A percentile compares a stretch with the other conserved stretches of the same genome.
phyloP scores from a whole-genome alignment of 2,113 vertebrate species.

The Sula dactylatra region DNA sequence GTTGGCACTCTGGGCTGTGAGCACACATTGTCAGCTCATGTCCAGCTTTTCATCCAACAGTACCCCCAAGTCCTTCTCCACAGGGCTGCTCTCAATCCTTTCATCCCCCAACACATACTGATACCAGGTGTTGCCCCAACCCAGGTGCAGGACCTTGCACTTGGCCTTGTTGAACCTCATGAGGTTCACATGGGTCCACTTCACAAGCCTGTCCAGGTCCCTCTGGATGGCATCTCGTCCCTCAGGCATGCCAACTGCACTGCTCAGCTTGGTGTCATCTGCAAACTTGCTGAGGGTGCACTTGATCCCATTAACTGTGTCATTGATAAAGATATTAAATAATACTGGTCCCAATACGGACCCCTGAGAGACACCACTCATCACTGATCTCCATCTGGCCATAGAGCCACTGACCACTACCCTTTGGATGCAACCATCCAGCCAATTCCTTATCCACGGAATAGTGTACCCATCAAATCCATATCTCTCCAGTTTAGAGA shows the following conservation, averaged over 20 bases:
- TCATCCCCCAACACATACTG: not conserved
- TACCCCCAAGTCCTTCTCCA: not conserved
- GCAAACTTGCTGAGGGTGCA: not conserved
- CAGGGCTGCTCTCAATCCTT: not conserved
- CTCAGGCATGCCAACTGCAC: not conserved
- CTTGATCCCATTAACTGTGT: not conserved
- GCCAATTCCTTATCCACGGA: not conserved
- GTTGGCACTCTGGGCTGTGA: fast-evolving
- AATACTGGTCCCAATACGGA: not conserved
- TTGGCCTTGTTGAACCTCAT: not conserved
- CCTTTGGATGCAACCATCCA: not conserved
- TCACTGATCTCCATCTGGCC: not conserved
- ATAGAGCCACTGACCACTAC: not conserved
- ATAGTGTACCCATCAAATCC: not conserved
- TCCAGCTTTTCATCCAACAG: not conserved
- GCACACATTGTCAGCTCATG: fast-evolving
- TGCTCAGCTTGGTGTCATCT: not conserved
- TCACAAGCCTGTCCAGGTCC: not conserved
- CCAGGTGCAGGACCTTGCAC: not conserved
- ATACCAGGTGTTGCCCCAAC: not conserved
- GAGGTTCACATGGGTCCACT: not conserved
- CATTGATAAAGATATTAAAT: not conserved
- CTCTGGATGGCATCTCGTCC: not conserved
- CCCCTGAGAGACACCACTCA: too few relatives aligned
- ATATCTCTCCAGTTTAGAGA: not conserved